Percentiles rank a stretch among this genome's conserved stretches.
These are phyloP conservation scores for Melinaea menophilus DNA, from an alignment of 2,888 invertebrate species.

Conservation along the genomic window DNA sequence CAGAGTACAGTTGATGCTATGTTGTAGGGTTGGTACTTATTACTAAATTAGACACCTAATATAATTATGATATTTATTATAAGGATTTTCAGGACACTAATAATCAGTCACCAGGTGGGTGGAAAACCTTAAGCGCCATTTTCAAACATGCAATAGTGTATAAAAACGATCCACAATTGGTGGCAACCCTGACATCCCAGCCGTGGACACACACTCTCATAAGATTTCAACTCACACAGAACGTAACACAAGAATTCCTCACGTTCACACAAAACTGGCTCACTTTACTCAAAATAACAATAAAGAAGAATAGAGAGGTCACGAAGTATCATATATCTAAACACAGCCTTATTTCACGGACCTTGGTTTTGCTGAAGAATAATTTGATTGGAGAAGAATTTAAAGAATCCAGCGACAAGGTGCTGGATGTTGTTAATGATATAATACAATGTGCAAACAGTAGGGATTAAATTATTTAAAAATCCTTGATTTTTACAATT, in stretches of 20 bases:
- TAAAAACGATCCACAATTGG: constrained; percentile 57
- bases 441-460: constrained; percentile 44
- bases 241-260: constrained; percentile 55
- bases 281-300: constrained; percentile 54
- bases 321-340: constrained; percentile 47
- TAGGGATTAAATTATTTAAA: background rate
- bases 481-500: background rate
- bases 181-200: constrained; percentile 59
- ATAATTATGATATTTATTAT: background rate
- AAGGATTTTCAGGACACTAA: constrained; percentile 49
- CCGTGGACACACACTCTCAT: constrained; percentile 66
- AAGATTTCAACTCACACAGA: constrained; percentile 64
- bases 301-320: constrained; percentile 47
- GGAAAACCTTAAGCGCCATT: constrained; percentile 63
- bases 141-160: constrained; percentile 62
- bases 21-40: constrained; percentile 53
- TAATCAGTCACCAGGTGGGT: constrained; percentile 57
- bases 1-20: constrained; percentile 63
- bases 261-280: constrained; percentile 61
- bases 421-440: constrained; percentile 46
- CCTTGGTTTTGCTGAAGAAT: constrained; percentile 52
- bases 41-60: background rate
- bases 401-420: constrained; percentile 46
- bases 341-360: constrained; percentile 56
- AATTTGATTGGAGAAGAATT: constrained; percentile 45